Base-by-base conservation (phyloP, 2,113 vertebrate genomes). In the Leuciscus idus region DNA sequence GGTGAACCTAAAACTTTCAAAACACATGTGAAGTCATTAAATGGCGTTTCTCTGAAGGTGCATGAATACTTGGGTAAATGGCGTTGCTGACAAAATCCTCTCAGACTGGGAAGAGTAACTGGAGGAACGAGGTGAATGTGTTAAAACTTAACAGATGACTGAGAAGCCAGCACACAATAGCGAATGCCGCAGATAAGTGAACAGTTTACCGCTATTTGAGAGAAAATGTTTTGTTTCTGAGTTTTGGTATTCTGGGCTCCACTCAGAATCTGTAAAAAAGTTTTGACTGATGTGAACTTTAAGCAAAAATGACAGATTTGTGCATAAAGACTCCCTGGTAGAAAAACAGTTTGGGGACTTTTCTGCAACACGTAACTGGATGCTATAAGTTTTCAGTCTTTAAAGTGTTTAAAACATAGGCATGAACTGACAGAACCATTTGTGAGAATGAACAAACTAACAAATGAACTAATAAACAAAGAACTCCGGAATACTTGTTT, bases 271-370 rank as follows among this genome's bases (percentile, higher is more conserved):
- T 43, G 82, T 59, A 52, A 84, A 81, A 43, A 72, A 55, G 81
- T 82, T 82, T 82, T 70, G 81, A 82, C 46, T 82, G 81, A 82
- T 84, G 64, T 70, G 61, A 70, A 83, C 62, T 83, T 83, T 70
- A 50, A 55, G 64, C 64, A 28, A 83, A 70, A 55, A 33, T 83
- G 61, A 73, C 82, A 57, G 66, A 83, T 73, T 4, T 73, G 48
- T 84, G 50, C 68, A 73, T 68, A 50, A 26, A 52, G 28, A 77
- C 74, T 52, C 15, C 9, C 62, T 2, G 43, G 28, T 46, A 52
- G 80, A 68, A 46, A 68, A 50, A 84, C 5, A 55, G 48, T 39
- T 83, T 39, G 72, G 48, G 62, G 62, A 82, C 43, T 82, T 82
- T 82, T 70, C 6, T 28, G 48, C 10, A 68, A 50, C 21, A 66